Base-by-base conservation (phyloP, 2,888 invertebrate species). In the Drosophila subquinaria region DNA sequence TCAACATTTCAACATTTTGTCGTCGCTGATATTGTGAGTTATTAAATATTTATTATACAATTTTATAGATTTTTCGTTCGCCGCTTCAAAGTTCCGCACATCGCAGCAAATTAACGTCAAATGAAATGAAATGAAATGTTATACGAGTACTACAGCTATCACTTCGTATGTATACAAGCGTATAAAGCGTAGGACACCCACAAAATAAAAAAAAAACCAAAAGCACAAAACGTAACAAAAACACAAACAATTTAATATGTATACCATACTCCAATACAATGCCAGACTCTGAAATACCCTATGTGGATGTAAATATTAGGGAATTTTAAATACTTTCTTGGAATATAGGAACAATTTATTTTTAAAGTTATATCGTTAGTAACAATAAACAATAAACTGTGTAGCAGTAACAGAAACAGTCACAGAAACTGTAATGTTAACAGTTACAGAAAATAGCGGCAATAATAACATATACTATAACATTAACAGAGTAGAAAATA, bases 1-100 rank as follows among this genome's bases (percentile, higher is more conserved):
- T 27, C 27, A 27, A 27, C 27, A 27, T 27, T 64, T 23, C 6
- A 45, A 45, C 9, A 59, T 42, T 56, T 53, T 59, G 60, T 50
- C 36, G 35, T 10, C 52, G 11, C 23, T 50, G 35, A 72, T 59
- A 11, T 35, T 47, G 59, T 20, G n/a, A 9, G 20, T 30, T 59
- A 83, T 87, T 73, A 81, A 81, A 66, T 68, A 81, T 81, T 73
- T 70, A 87, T 69, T 73, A 56, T 78, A 73, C 71, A 76, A 69
- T 74, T 65, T 72, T 78, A 87, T 84, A 64, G 69, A 65, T 73
- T 73, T 77, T 84, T 73, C 65, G 69, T 72, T 57, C 42, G 60
- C 60, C 66, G 60, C 50, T 55, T 61, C 35, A 55, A 70, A 61
- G 77, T 60, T 64, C 67, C 74, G 57, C 67, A 43, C 79, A 57